Base-by-base conservation (phyloP, 2,888 invertebrate species). In the Megastigmus dorsalis region DNA sequence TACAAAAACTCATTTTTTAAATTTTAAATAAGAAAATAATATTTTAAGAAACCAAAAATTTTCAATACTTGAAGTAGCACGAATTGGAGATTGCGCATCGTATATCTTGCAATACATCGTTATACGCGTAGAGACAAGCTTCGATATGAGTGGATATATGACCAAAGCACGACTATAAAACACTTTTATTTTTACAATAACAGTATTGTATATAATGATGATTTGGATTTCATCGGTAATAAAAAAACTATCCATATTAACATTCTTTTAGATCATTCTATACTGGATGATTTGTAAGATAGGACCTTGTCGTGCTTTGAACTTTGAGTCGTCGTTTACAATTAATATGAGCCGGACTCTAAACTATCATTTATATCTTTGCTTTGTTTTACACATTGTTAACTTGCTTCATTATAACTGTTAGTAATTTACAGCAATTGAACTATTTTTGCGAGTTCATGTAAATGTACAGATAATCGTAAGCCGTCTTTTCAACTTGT, bases 121-220 rank as follows among this genome's bases (percentile, higher is more conserved):
- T 62, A 48, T 1, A 65, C 52, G 52, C 52, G 65, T 18, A 38
- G 36, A 65, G 52, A 52, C 52, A 52, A 65, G 52, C 52, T 65
- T 65, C 38, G 28, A 65, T 52, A 65, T 52, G 36, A 15, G 15
- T 41, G 52, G 23, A 38, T 38, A 38, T 10, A 28, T 38, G 52
- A 63, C 26, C 52, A 52, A 65, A 65, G 52, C 62, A 62, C 62
- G 62, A 62, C 45, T 28, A 59, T 13, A n/a, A 20, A 59, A 18
- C 7, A n/a, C n/a, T n/a, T n/a, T n/a, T 18, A 15, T 55, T 10
- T n/a, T 26, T 28, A 20, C 20, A 33, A 28, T 15, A 38, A 26
- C n/a, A 55, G 15, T 33, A 18, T 33, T 33, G 18, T 33, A 7
- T 13, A 30, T 41, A 41, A 15, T 45, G 20, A 43, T 13, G 13